Evolutionary conservation across 2,113 vertebrate genomes (phyloP), one percentile per base, ranked within the genome.

Genomic region (Leiothrix lutea): DNA sequence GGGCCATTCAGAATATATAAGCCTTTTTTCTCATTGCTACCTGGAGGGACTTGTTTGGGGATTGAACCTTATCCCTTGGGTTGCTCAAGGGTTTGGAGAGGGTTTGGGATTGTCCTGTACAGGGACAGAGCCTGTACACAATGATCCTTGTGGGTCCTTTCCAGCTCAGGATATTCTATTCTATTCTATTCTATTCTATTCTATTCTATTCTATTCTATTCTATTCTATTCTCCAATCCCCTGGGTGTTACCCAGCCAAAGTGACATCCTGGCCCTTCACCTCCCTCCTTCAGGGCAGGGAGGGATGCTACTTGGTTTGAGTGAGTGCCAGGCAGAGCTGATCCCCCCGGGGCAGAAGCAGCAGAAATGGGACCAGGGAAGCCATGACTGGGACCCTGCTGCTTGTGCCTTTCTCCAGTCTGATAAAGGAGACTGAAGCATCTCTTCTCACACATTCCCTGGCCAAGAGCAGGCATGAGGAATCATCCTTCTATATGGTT

Each of bases 341-440:
- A 38, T 80, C 12, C 22, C 36, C 38, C 54, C 7, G 21, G 11
- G 53, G 35, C 2, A 2, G 53, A 42, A 67, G 15, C 14, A 26
- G 56, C 70, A 79, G 51, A 38, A 40, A 60, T 29, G 28, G 51
- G 44, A 12, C 29, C 2, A 3, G 9, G 35, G 31, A 60, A 71
- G 9, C 25, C 0, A 0, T 26, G 57, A 45, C 24, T 11, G 23
- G n/a, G 35, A 48, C 33, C 38, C 28, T 65, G 47, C 58, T 73
- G n/a, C n/a, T 65, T 5, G 1, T 12, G 2, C 19, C n/a, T 40
- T 57, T 93, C 65, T 80, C 28, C 10, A 48, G 38, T 45, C 58
- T 73, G 47, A 28, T 53, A 47, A 54, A 45, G 23, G 28, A 79
- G 47, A 64, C 16, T 33, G 65, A 71, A 92, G 45, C 5, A 60